Evolutionary conservation across 2,888 invertebrate genomes (phyloP).

Genomic region (Alviniconcha strummeri): DNA sequence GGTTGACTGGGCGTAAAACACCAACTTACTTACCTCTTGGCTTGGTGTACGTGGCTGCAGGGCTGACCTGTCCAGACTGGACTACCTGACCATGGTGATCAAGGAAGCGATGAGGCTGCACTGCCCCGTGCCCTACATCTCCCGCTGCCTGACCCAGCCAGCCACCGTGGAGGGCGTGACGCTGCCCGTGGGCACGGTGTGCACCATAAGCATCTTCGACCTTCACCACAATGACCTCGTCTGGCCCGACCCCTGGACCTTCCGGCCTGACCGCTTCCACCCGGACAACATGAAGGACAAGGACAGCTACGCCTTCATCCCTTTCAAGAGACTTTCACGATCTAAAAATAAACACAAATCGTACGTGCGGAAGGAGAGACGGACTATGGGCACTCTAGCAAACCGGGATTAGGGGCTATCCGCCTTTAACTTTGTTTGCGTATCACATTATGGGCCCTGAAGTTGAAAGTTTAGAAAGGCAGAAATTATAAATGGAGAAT

Average conservation of each 20-base stretch:
- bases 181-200: constrained; percentile 53
- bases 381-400: too few relatives aligned
- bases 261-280: constrained; percentile 49
- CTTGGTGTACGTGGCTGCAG: too few relatives aligned
- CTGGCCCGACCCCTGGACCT: constrained; percentile 39
- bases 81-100: constrained; percentile 60
- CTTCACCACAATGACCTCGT: constrained; percentile 19
- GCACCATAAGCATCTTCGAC: constrained; percentile 51
- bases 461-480: too few relatives aligned
- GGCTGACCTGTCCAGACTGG: constrained; percentile 55
- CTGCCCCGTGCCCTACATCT: constrained; percentile 60
- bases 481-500: too few relatives aligned
- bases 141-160: constrained; percentile 55
- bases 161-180: constrained; percentile 54
- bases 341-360: too few relatives aligned
- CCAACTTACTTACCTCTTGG: too few relatives aligned
- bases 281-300: constrained; percentile 49
- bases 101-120: constrained; percentile 64
- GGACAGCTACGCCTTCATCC: constrained; percentile 52
- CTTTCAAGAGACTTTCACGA: constrained; percentile 37
- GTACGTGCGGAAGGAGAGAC: too few relatives aligned
- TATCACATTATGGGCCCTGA: too few relatives aligned
- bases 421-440: too few relatives aligned
- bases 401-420: too few relatives aligned
- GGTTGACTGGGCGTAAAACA: too few relatives aligned